Base-by-base conservation (phyloP, 2,797 vertebrate genomes). In the Chaenodraco wilsoni region DNA sequence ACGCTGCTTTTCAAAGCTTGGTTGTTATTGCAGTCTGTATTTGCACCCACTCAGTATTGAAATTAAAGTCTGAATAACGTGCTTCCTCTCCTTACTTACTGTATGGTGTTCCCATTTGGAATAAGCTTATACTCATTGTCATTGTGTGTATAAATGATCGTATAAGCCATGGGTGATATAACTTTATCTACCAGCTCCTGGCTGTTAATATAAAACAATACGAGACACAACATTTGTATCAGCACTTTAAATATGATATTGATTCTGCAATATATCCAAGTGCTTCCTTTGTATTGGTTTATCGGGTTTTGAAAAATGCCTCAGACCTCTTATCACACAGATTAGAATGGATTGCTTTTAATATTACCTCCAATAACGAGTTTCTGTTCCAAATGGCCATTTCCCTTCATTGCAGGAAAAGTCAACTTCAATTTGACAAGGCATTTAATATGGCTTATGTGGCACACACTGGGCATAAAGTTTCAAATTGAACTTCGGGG, bases 341-440 rank as follows among this genome's bases (percentile, higher is more conserved):
- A 92, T 90, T 88, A 87, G 84, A 90, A 93, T 87, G 79, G 89
- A 92, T 92, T 68, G 85, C 81, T 87, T 92, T 91, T 91, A 92
- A 92, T 90, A 91, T 89, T 74, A 83, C 83, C 83, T 80, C 67
- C 81, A 85, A 87, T 84, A 87, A 89, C 33, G 14, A 60, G 27
- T 74, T 72, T 87, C 86, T 80, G 72, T 76, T 86, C 78, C 80
- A 83, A 91, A 89, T 76, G 85, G 83, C 79, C 57, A 81, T 87
- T 91, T 86, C 61, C 81, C 64, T 76, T 82, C 77, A 81, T 79
- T 76, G 82, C 84, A 71, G 75, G 76, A 87, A 84, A 85, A 89
- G 89, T 89, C 90, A 79, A 77, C 86, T 85, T 83, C 65, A 82
- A 88, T 91, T 89, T 87, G 84, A 91, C 68, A 66, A 82, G 81